These are phyloP conservation scores for Shargacucullia verbasci DNA, from an alignment of 2,888 invertebrate genomes.

Conservation along the genomic window DNA sequence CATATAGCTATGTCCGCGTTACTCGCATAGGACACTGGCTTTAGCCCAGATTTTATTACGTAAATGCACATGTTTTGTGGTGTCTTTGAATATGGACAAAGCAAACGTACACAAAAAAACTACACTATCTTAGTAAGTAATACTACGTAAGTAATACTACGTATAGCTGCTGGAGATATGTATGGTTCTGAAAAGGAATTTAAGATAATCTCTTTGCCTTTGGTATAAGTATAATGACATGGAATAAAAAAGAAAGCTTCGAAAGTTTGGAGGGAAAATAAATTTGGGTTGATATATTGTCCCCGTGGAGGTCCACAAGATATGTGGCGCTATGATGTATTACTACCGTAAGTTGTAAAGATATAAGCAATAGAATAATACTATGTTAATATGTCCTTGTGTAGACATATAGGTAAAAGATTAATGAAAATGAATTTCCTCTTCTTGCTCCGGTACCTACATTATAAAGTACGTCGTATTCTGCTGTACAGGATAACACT, in stretches of 20 bases:
- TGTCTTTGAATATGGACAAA: conserved; percentile 21
- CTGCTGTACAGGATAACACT: conserved; percentile 24
- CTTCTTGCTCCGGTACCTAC: conserved; percentile 24
- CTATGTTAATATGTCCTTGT: conserved; percentile 43
- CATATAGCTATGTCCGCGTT: conserved; percentile 18
- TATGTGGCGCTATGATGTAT: conserved; percentile 75
- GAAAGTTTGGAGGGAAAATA: conserved; percentile 77
- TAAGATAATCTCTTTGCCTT: conserved; percentile 33
- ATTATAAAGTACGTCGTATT: conserved; percentile 28
- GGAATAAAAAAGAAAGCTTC: conserved; percentile 68
- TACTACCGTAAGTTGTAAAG: conserved; percentile 56
- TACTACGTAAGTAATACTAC: too few relatives aligned
- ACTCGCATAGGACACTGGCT: conserved; percentile 18
- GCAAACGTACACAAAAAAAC: conserved; percentile 21
- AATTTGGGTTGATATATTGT: conserved; percentile 80
- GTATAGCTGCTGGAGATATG: conserved; percentile 15
- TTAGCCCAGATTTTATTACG: conserved; percentile 20
- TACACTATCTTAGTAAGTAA: conserved; percentile 30
- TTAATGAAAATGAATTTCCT: conserved; percentile 31
- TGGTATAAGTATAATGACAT: conserved; percentile 36
- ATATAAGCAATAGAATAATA: conserved; percentile 49
- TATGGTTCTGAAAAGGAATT: conserved; percentile 27
- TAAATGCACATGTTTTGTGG: conserved; percentile 13
- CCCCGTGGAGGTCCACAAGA: conserved; percentile 70
- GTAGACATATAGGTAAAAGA: conserved; percentile 29